These are phyloP conservation scores for Andrena chrysosceles DNA, from an alignment of 2,888 invertebrate species.

Conservation along the genomic window DNA sequence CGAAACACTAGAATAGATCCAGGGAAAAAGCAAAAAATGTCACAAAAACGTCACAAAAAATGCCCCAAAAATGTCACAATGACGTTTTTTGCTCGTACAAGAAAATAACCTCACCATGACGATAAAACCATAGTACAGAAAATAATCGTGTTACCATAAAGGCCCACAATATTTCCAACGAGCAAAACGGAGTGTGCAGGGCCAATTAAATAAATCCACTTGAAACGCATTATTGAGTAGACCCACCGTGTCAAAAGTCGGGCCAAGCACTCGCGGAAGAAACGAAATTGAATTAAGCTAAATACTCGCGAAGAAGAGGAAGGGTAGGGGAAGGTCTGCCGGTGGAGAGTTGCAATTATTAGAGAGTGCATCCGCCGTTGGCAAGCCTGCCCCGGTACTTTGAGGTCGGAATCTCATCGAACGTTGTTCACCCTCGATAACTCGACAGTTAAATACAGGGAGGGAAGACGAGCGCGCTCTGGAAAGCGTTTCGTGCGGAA, in stretches of 20 bases:
- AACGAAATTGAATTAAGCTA: conserved; percentile 50
- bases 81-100: no score
- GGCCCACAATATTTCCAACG: not conserved
- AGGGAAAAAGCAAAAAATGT: no score
- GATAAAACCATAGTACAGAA: not conserved
- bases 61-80: no score
- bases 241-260: conserved; percentile 31
- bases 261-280: conserved; percentile 1
- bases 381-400: conserved; percentile 55
- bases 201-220: conserved; percentile 36
- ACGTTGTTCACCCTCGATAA: conserved; percentile 70
- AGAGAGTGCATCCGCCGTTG: conserved; percentile 61
- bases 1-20: no score
- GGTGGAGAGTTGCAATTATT: conserved; percentile 56
- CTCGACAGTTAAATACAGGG: conserved; percentile 70
- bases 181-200: not conserved
- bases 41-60: no score
- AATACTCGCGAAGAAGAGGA: conserved; percentile 20
- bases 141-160: not conserved
- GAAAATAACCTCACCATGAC: not conserved
- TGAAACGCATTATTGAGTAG: conserved; percentile 35
- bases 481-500: conserved; percentile 67
- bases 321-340: not conserved
- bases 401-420: conserved; percentile 63
- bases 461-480: conserved; percentile 51